Base-by-base conservation (phyloP, 2,888 invertebrate species). In the Parasteatoda lunata region DNA sequence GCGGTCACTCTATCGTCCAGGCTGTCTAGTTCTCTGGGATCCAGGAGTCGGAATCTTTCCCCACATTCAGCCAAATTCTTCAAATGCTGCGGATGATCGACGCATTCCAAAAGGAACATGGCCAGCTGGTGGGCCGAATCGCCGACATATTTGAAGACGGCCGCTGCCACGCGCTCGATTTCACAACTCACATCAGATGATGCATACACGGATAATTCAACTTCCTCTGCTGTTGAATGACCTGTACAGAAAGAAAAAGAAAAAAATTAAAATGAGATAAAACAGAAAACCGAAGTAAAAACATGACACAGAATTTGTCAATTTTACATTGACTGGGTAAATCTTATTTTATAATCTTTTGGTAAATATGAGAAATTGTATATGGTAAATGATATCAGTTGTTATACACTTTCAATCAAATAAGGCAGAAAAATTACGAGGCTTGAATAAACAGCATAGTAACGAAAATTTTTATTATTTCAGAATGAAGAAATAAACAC, bases 61-160 rank as follows among this genome's bases (percentile, higher is more conserved):
- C 71, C 78, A 30, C 88, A 73, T 66, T 75, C 64, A 15, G 70
- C 75, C 54, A 88, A 30, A 52, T 88, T 78, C 65, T 69, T 78
- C 54, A 88, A 69, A 45, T 64, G 70, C 15, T 54, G 54, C 4
- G 78, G 78, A 7, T 68, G n/a, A 59, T 84, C 80, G 52, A 78
- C 83, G 77, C 88, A 77, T 71, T 59, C 83, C 54, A 75, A 68
- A 11, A 88, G 80, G 68, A 88, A 84, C 51, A 51, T 54, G 66
- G 88, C 88, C 88, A 84, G 79, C 80, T 80, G 88, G 69, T 88
- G 88, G 65, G 88, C 88, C n/a, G 88, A 79, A 64, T 88, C 88
- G 54, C 76, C 30, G 47, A 66, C 79, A 66, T 84, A 88, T 9
- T 84, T 79, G 77, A 88, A 88, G 48, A 72, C 54, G 77, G 82